Conservation (phyloP, 2,797 vertebrate species). For the Xyrichtys novacula region DNA sequence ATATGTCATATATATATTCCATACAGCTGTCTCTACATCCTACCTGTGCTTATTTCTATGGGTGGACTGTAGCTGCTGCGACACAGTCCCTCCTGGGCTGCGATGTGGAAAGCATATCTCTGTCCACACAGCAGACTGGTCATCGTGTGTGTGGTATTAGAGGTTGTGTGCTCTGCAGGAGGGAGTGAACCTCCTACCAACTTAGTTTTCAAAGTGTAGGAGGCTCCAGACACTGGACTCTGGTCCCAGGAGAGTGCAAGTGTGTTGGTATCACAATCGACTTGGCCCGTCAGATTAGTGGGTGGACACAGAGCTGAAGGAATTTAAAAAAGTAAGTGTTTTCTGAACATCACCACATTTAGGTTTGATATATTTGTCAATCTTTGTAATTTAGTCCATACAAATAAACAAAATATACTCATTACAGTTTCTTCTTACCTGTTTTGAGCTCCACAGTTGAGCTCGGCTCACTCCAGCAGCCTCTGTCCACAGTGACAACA, state of each 20-base stretch:
- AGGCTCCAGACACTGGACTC: slow-evolving; percentile 42
- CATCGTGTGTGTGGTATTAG: slow-evolving; percentile 41
- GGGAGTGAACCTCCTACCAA: background rate
- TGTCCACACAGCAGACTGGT: slow-evolving; percentile 66
- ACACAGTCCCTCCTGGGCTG: slow-evolving; percentile 62
- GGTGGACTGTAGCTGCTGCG: slow-evolving; percentile 58
- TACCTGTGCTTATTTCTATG: slow-evolving; percentile 72
- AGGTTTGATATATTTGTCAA: background rate
- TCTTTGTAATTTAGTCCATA: background rate
- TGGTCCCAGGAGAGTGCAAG: slow-evolving; percentile 73
- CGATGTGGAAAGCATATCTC: slow-evolving; percentile 67
- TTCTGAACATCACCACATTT: background rate
- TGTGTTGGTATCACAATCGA: slow-evolving; percentile 59
- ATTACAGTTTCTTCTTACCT: slow-evolving; percentile 57
- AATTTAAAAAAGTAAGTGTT: background rate
- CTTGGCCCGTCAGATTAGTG: slow-evolving; percentile 55
- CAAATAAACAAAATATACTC: background rate
- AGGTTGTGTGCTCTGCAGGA: slow-evolving; percentile 24
- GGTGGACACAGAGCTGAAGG: slow-evolving; percentile 72
- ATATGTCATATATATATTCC: slow-evolving; percentile 5
- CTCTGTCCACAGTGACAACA: slow-evolving; percentile 69
- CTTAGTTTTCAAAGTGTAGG: slow-evolving; percentile 59
- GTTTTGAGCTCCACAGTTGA: slow-evolving; percentile 55
- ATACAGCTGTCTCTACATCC: slow-evolving; percentile 14
- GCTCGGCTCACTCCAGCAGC: slow-evolving; percentile 69